Percentiles rank a stretch among this genome's conserved stretches.
Conservation (phyloP, 2,888 invertebrate species). For the Phorcus lineatus region DNA sequence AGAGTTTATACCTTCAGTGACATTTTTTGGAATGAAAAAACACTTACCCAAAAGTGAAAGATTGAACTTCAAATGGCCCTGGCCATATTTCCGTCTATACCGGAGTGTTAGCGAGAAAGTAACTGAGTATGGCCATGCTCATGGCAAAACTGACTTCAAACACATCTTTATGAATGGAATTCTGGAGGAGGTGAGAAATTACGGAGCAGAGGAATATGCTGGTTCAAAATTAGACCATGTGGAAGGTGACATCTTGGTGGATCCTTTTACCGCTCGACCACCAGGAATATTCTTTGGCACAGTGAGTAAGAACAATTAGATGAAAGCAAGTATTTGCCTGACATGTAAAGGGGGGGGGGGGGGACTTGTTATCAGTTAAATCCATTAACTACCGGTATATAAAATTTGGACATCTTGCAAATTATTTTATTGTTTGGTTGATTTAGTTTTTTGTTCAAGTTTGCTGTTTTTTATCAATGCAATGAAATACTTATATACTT, state of each 20-base stretch:
- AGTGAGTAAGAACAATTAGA: not conserved
- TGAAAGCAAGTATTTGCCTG: too few species aligned
- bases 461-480: too few species aligned
- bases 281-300: not conserved
- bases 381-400: too few species aligned
- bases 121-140: not conserved
- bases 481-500: too few species aligned
- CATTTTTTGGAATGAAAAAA: slow-evolving; percentile 6
- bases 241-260: not conserved
- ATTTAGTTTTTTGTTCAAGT: too few species aligned
- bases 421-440: too few species aligned
- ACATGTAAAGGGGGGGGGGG: too few species aligned
- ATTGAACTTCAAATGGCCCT: slow-evolving; percentile 1
- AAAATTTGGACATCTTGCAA: too few species aligned
- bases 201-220: not conserved
- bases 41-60: not conserved
- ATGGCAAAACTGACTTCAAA: not conserved
- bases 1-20: not conserved
- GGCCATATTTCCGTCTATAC: slow-evolving; percentile 1
- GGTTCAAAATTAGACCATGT: not conserved
- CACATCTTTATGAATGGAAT: not conserved
- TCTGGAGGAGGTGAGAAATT: not conserved
- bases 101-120: slow-evolving; percentile 7
- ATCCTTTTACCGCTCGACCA: not conserved
- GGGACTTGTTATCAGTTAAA: too few species aligned